Evolutionary conservation across 2,797 vertebrate genomes (phyloP).

Genomic region (Scarus forsteni): DNA sequence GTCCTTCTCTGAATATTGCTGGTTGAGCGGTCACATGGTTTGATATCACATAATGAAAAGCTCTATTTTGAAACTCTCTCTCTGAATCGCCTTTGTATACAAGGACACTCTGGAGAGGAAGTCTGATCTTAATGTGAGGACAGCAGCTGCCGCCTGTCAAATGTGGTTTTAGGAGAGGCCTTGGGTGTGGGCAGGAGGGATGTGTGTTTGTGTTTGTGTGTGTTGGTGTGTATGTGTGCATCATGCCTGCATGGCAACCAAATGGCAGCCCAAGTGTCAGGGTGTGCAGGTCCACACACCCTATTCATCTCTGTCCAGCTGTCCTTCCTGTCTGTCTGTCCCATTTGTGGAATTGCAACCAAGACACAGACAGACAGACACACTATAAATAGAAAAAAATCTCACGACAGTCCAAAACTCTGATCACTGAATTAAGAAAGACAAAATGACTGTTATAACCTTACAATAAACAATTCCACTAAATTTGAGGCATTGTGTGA

Average conservation of each 20-base stretch:
- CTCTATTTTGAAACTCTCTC: not conserved
- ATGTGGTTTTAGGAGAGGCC: constrained; percentile 40
- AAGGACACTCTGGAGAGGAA: constrained; percentile 25
- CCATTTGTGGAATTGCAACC: constrained; percentile 49
- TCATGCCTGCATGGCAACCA: constrained; percentile 55
- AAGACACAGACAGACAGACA: constrained; percentile 9
- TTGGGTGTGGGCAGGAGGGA: constrained; percentile 19
- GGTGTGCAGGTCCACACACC: constrained; percentile 47
- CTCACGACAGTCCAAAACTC: not conserved
- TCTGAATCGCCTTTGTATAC: constrained; percentile 2
- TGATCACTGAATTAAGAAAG: not conserved
- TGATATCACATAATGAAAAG: not conserved
- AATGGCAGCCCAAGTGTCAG: constrained; percentile 57
- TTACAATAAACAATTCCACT: not conserved
- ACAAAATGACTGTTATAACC: not conserved
- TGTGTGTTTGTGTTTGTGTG: constrained; percentile 34
- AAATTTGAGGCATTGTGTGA: too few relatives aligned
- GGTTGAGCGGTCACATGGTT: constrained; percentile 30
- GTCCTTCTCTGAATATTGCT: constrained; percentile 11
- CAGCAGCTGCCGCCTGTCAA: constrained; percentile 72
- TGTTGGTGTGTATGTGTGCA: constrained; percentile 25
- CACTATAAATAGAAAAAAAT: constrained; percentile 6
- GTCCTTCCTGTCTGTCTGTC: constrained; percentile 57
- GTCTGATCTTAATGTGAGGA: constrained; percentile 34
- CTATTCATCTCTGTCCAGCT: constrained; percentile 70